Evolutionary conservation across 2,888 invertebrate species (phyloP).

Genomic region (Tuta absoluta): DNA sequence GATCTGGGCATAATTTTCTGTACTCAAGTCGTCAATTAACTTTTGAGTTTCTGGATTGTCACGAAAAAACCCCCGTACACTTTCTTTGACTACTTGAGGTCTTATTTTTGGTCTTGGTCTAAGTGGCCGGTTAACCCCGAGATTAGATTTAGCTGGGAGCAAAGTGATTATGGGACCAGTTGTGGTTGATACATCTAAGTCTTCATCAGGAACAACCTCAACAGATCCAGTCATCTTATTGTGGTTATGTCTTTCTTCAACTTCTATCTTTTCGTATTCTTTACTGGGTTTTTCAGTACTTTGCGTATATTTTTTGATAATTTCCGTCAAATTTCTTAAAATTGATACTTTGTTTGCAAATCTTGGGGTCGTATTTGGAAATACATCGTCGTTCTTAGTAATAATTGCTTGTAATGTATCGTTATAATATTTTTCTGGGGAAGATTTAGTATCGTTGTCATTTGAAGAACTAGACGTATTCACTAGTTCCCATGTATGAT

Average conservation of each 20-base stretch:
- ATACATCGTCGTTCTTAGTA: slow-evolving; percentile 77
- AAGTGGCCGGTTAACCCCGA: slow-evolving; percentile 86
- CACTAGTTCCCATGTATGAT: slow-evolving; percentile 81
- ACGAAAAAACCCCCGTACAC: slow-evolving; percentile 60
- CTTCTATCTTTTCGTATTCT: slow-evolving; percentile 43
- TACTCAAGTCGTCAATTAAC: slow-evolving; percentile 51
- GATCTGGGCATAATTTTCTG: slow-evolving; percentile 53
- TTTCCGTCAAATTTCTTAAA: slow-evolving; percentile 83
- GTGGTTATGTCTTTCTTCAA: slow-evolving; percentile 54
- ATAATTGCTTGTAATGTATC: slow-evolving; percentile 84
- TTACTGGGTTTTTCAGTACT: slow-evolving; percentile 49
- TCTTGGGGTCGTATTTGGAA: slow-evolving; percentile 70
- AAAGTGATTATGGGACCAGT: slow-evolving; percentile 80
- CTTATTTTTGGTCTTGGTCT: slow-evolving; percentile 82
- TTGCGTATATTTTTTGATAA: slow-evolving; percentile 83
- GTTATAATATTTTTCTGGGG: slow-evolving; percentile 81
- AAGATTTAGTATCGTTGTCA: slow-evolving; percentile 66
- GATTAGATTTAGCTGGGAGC: slow-evolving; percentile 89
- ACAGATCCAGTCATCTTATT: slow-evolving; percentile 69
- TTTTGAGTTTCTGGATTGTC: slow-evolving; percentile 53
- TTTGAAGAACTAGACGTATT: slow-evolving; percentile 66
- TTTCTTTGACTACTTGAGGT: slow-evolving; percentile 57
- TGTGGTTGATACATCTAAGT: slow-evolving; percentile 56
- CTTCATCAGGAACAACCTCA: slow-evolving; percentile 72
- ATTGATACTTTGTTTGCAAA: slow-evolving; percentile 70